These are phyloP conservation scores for Poeciliopsis infans DNA, from an alignment of 2,797 vertebrate species.

Conservation along the genomic window DNA sequence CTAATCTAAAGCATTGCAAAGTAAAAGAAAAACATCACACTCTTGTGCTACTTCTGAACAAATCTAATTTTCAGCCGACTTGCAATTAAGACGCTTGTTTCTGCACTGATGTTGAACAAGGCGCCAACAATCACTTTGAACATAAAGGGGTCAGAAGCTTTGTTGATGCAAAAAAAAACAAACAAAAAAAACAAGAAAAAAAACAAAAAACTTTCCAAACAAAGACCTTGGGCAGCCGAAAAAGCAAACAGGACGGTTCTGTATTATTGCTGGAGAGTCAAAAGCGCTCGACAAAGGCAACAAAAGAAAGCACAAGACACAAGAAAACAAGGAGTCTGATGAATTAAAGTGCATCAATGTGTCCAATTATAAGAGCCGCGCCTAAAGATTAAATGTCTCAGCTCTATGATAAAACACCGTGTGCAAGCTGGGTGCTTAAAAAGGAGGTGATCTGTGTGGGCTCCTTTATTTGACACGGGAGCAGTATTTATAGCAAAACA, in stretches of 20 bases:
- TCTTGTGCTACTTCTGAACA: constrained; percentile 9
- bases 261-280: constrained; percentile 13
- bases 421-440: constrained; percentile 46
- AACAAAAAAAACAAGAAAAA: constrained; percentile 8
- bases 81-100: constrained; percentile 29
- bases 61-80: constrained; percentile 11
- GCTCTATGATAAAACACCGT: constrained; percentile 33
- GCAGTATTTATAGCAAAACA: neutral
- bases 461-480: neutral
- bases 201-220: neutral
- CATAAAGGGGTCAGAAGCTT: constrained; percentile 37
- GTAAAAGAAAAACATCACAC: neutral
- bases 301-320: constrained; percentile 24
- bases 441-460: constrained; percentile 65
- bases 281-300: constrained; percentile 34
- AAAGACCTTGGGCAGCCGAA: constrained; percentile 13
- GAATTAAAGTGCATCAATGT: constrained; percentile 14
- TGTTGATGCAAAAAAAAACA: constrained; percentile 36
- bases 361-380: constrained; percentile 15
- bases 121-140: constrained; percentile 41
- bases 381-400: constrained; percentile 14
- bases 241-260: constrained; percentile 31
- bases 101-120: constrained; percentile 33
- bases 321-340: constrained; percentile 32
- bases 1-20: constrained; percentile 4